Conservation (phyloP, 1,140 invertebrate genomes). For the Tetramorium alpestre region DNA sequence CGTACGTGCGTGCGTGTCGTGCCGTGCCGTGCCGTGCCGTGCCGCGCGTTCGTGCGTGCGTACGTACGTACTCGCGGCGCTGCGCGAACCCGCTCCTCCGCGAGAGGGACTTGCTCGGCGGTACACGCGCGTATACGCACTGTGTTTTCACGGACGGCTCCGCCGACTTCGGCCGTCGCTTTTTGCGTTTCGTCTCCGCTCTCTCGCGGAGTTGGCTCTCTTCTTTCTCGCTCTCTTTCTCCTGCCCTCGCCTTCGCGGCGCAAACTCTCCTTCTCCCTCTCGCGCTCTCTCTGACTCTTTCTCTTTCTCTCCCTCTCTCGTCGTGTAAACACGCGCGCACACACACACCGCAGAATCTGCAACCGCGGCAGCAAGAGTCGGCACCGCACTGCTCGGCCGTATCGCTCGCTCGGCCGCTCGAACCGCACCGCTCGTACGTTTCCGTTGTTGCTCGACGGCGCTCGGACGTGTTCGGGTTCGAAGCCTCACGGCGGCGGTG, state of each 20-base stretch:
- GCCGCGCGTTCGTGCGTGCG: not conserved
- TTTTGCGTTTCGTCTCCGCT: constrained; percentile 14
- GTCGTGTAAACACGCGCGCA: constrained; percentile 71
- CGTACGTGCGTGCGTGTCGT: not conserved
- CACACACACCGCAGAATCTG: constrained; percentile 57
- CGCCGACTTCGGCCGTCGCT: not conserved
- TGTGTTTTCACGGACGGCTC: constrained; percentile 30
- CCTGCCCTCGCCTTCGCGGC: constrained; percentile 26
- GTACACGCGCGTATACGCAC: constrained; percentile 10
- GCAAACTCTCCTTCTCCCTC: constrained; percentile 29
- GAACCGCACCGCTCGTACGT: constrained; percentile 70
- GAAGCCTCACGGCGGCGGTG: constrained; percentile 71
- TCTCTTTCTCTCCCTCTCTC: constrained; percentile 34
- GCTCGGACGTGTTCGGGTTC: constrained; percentile 66
- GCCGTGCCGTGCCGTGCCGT: too few species aligned
- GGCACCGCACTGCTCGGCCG: constrained; percentile 71
- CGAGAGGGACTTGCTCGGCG: constrained; percentile 16
- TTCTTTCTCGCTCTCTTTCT: constrained; percentile 27
- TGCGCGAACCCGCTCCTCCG: not conserved
- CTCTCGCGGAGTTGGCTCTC: not conserved
- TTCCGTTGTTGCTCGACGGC: constrained; percentile 64
- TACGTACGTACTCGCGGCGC: not conserved
- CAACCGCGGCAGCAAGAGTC: constrained; percentile 73
- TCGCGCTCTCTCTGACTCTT: not conserved
- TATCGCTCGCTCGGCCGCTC: constrained; percentile 71